Conservation (phyloP, 2,888 invertebrate genomes). For the Noctua pronuba region DNA sequence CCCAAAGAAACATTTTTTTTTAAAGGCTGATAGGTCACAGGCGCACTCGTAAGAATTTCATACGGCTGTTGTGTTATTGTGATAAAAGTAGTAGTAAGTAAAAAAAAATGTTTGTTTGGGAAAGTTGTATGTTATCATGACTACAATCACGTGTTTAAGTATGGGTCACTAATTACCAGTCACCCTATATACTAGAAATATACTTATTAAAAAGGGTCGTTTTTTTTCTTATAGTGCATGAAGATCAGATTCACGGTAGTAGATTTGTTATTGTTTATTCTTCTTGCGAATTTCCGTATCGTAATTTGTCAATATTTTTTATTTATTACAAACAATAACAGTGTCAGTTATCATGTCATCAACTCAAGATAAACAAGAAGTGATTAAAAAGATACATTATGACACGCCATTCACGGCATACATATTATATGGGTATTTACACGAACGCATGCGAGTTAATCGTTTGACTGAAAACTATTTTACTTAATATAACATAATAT, state of each 20-base stretch:
- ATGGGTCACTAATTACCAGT: too few species aligned
- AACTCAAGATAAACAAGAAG: background rate
- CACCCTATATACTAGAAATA: background rate
- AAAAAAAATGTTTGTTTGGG: too few species aligned
- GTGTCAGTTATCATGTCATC: background rate
- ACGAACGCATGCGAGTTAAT: too few species aligned
- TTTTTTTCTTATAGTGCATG: background rate
- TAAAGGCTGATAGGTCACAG: too few species aligned
- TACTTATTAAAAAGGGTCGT: background rate
- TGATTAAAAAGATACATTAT: background rate
- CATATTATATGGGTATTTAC: background rate
- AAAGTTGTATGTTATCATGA: too few species aligned
- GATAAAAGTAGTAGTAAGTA: too few species aligned
- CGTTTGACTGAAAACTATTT: too few species aligned
- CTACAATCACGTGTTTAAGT: too few species aligned
- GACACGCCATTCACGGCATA: background rate
- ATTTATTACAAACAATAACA: conserved; percentile 14
- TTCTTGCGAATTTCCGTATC: background rate
- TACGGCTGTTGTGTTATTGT: too few species aligned
- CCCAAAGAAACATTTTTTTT: too few species aligned
- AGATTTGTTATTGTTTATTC: background rate
- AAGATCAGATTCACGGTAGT: background rate
- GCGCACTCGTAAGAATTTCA: too few species aligned
- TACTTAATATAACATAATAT: too few species aligned
- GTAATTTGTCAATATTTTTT: conserved; percentile 17